Percentiles rank a stretch among this genome's conserved stretches.
Evolutionary conservation across 2,888 invertebrate genomes (phyloP).

Genomic region (Lagria hirta): DNA sequence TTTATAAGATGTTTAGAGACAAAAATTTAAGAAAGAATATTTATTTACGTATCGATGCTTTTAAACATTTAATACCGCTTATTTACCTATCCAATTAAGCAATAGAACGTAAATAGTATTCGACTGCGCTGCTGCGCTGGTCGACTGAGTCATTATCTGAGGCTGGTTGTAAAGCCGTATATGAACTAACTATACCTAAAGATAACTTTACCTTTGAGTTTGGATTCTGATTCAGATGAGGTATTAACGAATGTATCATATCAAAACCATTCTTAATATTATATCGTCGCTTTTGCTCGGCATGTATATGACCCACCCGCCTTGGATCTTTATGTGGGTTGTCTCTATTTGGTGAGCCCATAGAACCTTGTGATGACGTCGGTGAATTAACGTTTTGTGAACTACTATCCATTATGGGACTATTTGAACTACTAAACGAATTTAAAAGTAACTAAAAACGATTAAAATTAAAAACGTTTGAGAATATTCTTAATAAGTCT

Average conservation of each 20-base stretch:
- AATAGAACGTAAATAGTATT: too few relatives aligned
- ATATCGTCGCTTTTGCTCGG: constrained; percentile 93
- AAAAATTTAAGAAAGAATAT: too few relatives aligned
- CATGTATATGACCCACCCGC: constrained; percentile 88
- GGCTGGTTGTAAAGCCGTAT: too few relatives aligned
- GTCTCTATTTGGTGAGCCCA: constrained; percentile 54
- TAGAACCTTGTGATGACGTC: constrained; percentile 61
- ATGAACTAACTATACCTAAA: constrained; percentile 2
- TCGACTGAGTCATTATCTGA: too few relatives aligned
- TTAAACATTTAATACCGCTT: too few relatives aligned
- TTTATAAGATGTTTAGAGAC: too few relatives aligned
- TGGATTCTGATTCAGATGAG: constrained; percentile 86
- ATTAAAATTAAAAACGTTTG: not conserved
- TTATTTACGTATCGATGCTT: too few relatives aligned
- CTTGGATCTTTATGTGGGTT: constrained; percentile 67
- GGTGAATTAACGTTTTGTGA: constrained; percentile 60
- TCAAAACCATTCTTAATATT: constrained; percentile 98
- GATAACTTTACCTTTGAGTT: constrained; percentile 72
- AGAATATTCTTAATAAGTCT: constrained; percentile 24
- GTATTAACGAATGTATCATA: constrained; percentile 87
- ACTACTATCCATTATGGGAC: constrained; percentile 53
- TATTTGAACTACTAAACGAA: constrained; percentile 50
- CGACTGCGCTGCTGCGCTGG: too few relatives aligned
- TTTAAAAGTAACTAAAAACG: constrained; percentile 26
- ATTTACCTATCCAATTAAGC: too few relatives aligned